These are phyloP conservation scores for Iphiclides podalirius DNA, from an alignment of 2,888 invertebrate species.

Conservation along the genomic window DNA sequence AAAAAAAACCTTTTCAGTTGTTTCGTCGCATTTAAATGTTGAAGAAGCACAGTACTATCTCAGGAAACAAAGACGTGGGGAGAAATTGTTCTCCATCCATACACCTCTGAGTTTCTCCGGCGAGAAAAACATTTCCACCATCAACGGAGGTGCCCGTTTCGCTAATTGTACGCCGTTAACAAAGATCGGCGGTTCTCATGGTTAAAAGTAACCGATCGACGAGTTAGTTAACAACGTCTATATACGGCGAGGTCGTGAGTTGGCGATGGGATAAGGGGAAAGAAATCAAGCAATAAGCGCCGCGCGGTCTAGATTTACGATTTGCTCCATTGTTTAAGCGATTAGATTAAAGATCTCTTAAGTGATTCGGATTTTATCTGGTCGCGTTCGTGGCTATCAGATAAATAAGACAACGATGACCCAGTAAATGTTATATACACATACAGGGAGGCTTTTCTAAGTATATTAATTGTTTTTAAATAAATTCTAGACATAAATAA, in stretches of 20 bases:
- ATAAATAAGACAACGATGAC: no score
- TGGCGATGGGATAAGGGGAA: not conserved
- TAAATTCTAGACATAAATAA: no score
- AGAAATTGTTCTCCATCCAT: not conserved
- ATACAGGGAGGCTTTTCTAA: no score
- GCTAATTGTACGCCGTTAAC: slow-evolving; percentile 17
- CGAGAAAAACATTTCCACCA: slow-evolving; percentile 18
- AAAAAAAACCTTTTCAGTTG: no score
- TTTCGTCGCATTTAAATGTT: no score
- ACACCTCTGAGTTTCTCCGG: slow-evolving; percentile 5
- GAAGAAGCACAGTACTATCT: no score
- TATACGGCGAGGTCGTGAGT: slow-evolving; percentile 16
- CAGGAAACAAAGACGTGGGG: not conserved
- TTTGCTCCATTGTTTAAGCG: no score
- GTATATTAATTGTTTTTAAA: no score
- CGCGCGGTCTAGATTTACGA: not conserved
- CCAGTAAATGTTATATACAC: no score
- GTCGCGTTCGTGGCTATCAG: no score
- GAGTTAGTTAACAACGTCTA: slow-evolving; percentile 12
- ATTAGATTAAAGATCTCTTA: no score
- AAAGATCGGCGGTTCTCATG: slow-evolving; percentile 18
- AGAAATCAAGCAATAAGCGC: not conserved
- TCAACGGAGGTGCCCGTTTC: slow-evolving; percentile 2
- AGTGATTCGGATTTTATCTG: no score
- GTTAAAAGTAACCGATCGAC: slow-evolving; percentile 10